phyloP scores from a whole-genome alignment of 2,888 invertebrate genomes.

The Catocala sponsa region DNA sequence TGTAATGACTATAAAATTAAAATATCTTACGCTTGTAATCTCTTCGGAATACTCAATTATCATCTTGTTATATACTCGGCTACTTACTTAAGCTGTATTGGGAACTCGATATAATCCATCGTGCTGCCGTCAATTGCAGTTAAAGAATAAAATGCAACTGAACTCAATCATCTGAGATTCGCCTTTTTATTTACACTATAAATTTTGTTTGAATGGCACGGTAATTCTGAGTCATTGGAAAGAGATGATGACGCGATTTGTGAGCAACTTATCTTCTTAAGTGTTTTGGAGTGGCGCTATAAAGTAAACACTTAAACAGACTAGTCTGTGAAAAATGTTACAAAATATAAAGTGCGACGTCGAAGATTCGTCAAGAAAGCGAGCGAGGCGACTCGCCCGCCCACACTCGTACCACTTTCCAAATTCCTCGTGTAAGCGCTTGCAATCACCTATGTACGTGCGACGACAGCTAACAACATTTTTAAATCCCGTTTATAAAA shows the following conservation, averaged over 20 bases:
- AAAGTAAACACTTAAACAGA: slow-evolving; percentile 57
- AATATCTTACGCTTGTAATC: slow-evolving; percentile 44
- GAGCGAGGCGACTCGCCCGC: slow-evolving; percentile 80
- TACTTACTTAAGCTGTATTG: slow-evolving; percentile 36
- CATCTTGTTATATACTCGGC: slow-evolving; percentile 35
- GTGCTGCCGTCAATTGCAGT: slow-evolving; percentile 25
- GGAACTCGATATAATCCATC: slow-evolving; percentile 29
- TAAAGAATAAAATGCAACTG: slow-evolving; percentile 33
- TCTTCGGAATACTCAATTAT: slow-evolving; percentile 43
- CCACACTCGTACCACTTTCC: slow-evolving; percentile 86
- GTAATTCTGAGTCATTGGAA: slow-evolving; percentile 31
- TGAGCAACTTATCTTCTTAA: slow-evolving; percentile 31
- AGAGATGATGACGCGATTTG: slow-evolving; percentile 35
- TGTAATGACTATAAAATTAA: slow-evolving; percentile 46
- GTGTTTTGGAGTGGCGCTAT: slow-evolving; percentile 43
- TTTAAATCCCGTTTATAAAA: slow-evolving; percentile 62
- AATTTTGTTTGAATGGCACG: slow-evolving; percentile 16
- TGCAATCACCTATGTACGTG: slow-evolving; percentile 82
- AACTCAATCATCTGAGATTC: slow-evolving; percentile 4
- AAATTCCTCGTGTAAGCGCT: slow-evolving; percentile 85
- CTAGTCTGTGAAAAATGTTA: slow-evolving; percentile 74
- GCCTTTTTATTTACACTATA: slow-evolving; percentile 11
- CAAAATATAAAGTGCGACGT: slow-evolving; percentile 81
- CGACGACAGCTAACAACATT: slow-evolving; percentile 64
- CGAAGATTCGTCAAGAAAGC: slow-evolving; percentile 83